A percentile compares a stretch with the other conserved stretches of the same genome.
phyloP scores from a whole-genome alignment of 2,797 vertebrate species.

The Rousettus madagascariensis region DNA sequence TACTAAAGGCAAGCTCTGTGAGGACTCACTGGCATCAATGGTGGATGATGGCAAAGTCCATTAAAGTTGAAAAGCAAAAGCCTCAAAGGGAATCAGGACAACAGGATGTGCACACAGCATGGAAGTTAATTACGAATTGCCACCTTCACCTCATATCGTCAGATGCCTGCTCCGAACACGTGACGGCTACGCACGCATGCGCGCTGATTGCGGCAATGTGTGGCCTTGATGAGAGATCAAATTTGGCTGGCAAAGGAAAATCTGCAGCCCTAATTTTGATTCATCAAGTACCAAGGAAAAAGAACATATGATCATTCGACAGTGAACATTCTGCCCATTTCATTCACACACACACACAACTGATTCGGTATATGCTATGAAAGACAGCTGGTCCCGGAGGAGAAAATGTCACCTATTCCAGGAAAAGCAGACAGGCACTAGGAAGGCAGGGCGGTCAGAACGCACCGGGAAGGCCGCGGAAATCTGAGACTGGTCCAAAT shows the following conservation, averaged over 20 bases:
- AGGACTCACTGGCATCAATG: background rate
- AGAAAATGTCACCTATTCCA: background rate
- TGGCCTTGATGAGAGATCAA: background rate
- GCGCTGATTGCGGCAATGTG: background rate
- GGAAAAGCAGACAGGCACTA: background rate
- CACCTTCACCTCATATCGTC: background rate
- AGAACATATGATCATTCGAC: background rate
- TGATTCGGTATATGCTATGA: rapidly evolving
- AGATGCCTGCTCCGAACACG: background rate
- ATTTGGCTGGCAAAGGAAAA: background rate
- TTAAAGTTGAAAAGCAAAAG: background rate
- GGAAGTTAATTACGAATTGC: background rate
- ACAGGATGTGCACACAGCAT: background rate
- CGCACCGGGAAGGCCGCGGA: rapidly evolving
- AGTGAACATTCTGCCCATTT: background rate
- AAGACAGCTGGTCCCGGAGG: too few species aligned
- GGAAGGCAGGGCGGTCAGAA: background rate
- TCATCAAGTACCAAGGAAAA: background rate
- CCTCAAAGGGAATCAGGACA: background rate
- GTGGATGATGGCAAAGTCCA: background rate
- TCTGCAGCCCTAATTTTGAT: background rate
- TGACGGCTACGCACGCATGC: background rate
- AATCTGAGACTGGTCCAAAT: background rate
- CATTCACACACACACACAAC: rapidly evolving
- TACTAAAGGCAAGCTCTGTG: background rate